Evolutionary conservation across 2,888 invertebrate species (phyloP), one percentile per base, ranked within the genome.

Genomic region (Ennomos fuscantarius): DNA sequence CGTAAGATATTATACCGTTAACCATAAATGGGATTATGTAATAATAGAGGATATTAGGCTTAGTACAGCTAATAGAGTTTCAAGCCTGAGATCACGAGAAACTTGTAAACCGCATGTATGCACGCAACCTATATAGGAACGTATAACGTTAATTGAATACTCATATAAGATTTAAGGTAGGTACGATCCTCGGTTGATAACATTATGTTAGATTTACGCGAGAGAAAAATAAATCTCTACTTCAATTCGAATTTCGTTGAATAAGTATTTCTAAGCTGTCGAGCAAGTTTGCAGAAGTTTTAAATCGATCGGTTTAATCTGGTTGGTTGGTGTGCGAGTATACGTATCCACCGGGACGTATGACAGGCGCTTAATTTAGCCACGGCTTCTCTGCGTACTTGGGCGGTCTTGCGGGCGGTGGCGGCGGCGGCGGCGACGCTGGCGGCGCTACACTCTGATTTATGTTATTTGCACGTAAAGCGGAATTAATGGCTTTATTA

Each of bases 401-500:
- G 60, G 76, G 81, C 84, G 82, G 79, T 84, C 84, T 86, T 87
- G 89, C 78, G 89, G 86, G 82, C 45, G 55, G 80, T 79, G 82
- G 78, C 76, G 24, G 24, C 24, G 24, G 86, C 82, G 81, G 82
- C 40, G 53, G 43, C 41, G 41, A 31, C 41, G 44, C 36, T 31
- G 46, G 78, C 80, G 79, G 80, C 82, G 83, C 79, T 85, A 81
- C 84, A 85, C 78, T 83, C 88, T 91, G 90, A 92, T 92, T 91
- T 91, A 91, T 90, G 89, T 87, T 89, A 87, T 89, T 91, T 90
- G 87, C 88, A 87, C 87, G 86, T 87, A 87, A 88, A 89, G 87
- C 87, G 86, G 87, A 91, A 91, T 91, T 91, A 91, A 91, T 90
- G 89, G 86, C 87, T 87, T 89, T 89, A 89, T 88, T 89, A 90